A percentile compares a stretch with the other conserved stretches of the same genome.
These are phyloP conservation scores for Meiosimyza decipiens DNA, from an alignment of 2,888 invertebrate genomes.

Conservation along the genomic window DNA sequence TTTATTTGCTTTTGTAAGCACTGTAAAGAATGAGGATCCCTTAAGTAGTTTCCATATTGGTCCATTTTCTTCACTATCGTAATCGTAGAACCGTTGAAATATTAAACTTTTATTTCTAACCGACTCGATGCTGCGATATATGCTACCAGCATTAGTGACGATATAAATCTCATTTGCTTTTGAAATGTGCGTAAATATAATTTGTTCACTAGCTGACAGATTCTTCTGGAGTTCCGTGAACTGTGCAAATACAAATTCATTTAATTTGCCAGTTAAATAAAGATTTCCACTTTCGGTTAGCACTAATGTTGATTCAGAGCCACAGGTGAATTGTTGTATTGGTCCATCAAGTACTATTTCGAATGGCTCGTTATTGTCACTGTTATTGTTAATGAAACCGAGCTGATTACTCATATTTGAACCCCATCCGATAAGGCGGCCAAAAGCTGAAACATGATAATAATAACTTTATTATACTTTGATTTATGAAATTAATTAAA, in stretches of 20 bases:
- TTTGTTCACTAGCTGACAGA: constrained; percentile 59
- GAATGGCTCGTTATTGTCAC: constrained; percentile 47
- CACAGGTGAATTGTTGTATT: constrained; percentile 61
- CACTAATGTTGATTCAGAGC: constrained; percentile 63
- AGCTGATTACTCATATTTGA: constrained; percentile 60
- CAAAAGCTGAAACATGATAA: constrained; percentile 51
- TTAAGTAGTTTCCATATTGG: constrained; percentile 63
- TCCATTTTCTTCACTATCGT: constrained; percentile 65
- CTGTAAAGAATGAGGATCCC: constrained; percentile 63
- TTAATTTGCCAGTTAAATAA: constrained; percentile 61
- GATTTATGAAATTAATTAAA: too few species aligned
- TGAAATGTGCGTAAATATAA: constrained; percentile 64
- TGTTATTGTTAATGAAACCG: constrained; percentile 43
- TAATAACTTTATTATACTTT: not conserved
- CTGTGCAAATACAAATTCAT: constrained; percentile 61
- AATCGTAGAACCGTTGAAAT: constrained; percentile 65
- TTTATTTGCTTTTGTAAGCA: constrained; percentile 63
- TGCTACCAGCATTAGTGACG: constrained; percentile 62
- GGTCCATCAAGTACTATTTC: constrained; percentile 59
- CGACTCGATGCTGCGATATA: constrained; percentile 63
- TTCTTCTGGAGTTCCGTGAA: constrained; percentile 63
- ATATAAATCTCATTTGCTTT: constrained; percentile 65
- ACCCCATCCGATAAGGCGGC: constrained; percentile 64
- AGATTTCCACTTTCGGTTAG: constrained; percentile 61
- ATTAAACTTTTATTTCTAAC: constrained; percentile 61